Evolutionary conservation across 2,113 vertebrate species (phyloP).

Genomic region (Rattus rattus): DNA sequence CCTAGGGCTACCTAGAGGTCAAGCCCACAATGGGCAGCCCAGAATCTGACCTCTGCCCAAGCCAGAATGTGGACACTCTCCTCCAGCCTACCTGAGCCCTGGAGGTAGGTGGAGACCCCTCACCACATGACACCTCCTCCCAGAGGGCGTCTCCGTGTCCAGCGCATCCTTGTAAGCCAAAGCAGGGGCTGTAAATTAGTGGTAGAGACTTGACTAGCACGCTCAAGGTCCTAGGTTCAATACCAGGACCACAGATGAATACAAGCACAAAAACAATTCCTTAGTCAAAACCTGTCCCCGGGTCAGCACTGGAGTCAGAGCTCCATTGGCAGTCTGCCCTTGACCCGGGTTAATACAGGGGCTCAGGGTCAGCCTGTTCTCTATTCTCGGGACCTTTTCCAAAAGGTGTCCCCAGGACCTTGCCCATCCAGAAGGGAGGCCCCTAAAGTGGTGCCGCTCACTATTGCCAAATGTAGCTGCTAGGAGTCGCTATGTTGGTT

Average conservation of each 20-base stretch:
- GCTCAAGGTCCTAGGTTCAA: not conserved
- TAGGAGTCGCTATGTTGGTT: not conserved
- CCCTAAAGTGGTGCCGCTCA: not conserved
- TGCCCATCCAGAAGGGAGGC: not conserved
- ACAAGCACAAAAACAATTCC: not conserved
- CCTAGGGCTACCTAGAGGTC: not conserved
- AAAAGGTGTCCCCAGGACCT: not conserved
- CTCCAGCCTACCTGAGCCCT: not conserved
- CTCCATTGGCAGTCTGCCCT: not conserved
- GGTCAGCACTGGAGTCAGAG: not conserved
- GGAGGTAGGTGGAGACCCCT: not conserved
- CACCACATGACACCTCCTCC: not conserved
- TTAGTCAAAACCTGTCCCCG: not conserved
- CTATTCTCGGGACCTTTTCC: not conserved
- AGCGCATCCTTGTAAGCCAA: not conserved
- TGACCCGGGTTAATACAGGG: not conserved
- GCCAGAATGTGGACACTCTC: not conserved
- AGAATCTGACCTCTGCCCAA: not conserved
- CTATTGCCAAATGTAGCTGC: not conserved
- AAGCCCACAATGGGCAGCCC: not conserved
- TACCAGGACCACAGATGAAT: not conserved
- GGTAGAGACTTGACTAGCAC: not conserved
- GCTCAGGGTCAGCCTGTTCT: not conserved
- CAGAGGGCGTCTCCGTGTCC: not conserved
- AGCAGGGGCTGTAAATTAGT: not conserved